Percentiles rank a stretch among this genome's conserved stretches.
Conservation (phyloP, 1,140 invertebrate species). For the Drosophila watanabei region DNA sequence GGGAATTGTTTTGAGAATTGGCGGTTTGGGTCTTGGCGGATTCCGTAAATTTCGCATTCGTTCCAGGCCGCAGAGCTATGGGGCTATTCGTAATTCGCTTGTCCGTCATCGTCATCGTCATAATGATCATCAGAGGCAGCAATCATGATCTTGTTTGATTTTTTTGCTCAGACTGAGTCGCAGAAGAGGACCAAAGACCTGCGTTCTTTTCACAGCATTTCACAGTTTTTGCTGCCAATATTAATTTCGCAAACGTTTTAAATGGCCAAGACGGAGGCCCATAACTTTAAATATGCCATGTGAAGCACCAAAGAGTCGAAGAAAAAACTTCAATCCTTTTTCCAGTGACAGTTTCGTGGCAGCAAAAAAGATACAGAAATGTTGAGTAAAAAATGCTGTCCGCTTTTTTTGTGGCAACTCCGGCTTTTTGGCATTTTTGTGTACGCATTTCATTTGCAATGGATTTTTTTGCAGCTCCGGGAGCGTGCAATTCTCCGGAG, state of each 20-base stretch:
- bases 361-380: constrained; percentile 24
- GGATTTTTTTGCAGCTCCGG: constrained; percentile 35
- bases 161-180: constrained; percentile 39
- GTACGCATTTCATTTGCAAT: constrained; percentile 61
- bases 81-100: constrained; percentile 85
- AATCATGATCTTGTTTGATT: constrained; percentile 53
- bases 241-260: constrained; percentile 85
- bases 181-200: constrained; percentile 14
- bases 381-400: constrained; percentile 43
- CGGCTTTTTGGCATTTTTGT: constrained; percentile 67
- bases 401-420: constrained; percentile 26
- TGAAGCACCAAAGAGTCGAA: constrained; percentile 27
- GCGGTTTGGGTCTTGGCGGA: constrained; percentile 65
- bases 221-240: constrained; percentile 80
- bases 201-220: constrained; percentile 83
- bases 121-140: constrained; percentile 18
- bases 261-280: constrained; percentile 73
- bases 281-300: constrained; percentile 78
- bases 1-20: constrained; percentile 70
- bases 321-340: constrained; percentile 61
- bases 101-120: constrained; percentile 55
- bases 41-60: constrained; percentile 83
- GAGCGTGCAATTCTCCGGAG: constrained; percentile 84
- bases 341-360: constrained; percentile 63
- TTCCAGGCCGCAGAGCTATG: constrained; percentile 70